These are phyloP conservation scores for Folsomia manolachei DNA, from an alignment of 2,888 invertebrate genomes.

Conservation along the genomic window DNA sequence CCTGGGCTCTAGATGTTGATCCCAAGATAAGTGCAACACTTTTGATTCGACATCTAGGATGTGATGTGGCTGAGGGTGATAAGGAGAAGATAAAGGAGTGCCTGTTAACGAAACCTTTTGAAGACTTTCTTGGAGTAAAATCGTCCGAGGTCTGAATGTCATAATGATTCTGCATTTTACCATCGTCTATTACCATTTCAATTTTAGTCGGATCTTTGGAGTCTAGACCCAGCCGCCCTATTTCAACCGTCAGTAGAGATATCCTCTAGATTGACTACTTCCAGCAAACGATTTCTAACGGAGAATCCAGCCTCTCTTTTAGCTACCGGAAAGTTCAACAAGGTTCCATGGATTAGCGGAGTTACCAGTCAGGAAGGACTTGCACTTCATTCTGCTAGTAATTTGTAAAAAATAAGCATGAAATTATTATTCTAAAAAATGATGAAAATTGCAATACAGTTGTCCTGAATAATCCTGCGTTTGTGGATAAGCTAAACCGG, in stretches of 20 bases:
- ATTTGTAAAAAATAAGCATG: too few relatives aligned
- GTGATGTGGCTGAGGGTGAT: background rate
- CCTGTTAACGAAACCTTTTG: too few relatives aligned
- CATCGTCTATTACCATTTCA: too few relatives aligned
- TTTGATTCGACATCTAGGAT: background rate
- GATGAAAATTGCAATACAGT: too few relatives aligned
- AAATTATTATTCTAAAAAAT: too few relatives aligned
- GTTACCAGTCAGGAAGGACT: conserved; percentile 30
- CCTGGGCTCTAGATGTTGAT: background rate
- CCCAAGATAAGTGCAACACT: background rate
- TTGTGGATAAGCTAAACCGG: too few relatives aligned
- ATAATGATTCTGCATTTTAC: too few relatives aligned
- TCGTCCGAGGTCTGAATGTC: background rate
- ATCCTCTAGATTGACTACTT: background rate
- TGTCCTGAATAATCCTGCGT: too few relatives aligned
- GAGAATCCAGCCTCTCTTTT: conserved; percentile 20
- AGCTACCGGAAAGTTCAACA: conserved; percentile 27
- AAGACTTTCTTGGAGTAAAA: background rate
- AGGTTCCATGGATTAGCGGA: conserved; percentile 32
- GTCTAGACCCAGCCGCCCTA: background rate
- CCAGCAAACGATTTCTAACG: conserved; percentile 6
- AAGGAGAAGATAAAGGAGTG: too few relatives aligned
- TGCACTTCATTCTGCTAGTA: conserved; percentile 26
- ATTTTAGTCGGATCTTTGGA: too few relatives aligned
- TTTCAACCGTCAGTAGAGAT: background rate